Evolutionary conservation across 2,888 invertebrate species (phyloP).

Genomic region (Sinhomidia bicolor): DNA sequence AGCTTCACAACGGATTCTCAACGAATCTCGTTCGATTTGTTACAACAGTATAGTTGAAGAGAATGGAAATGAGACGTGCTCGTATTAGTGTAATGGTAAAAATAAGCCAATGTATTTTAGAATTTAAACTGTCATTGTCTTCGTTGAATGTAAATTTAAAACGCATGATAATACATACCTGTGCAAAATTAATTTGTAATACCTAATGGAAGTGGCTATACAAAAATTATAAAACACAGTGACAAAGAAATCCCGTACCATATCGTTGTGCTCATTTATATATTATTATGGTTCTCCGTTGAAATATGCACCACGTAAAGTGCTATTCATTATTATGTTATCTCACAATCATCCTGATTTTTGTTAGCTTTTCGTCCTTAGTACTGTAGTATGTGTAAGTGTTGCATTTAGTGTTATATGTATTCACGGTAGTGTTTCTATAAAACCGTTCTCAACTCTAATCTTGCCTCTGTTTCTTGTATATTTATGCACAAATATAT

Average conservation of each 20-base stretch:
- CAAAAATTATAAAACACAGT: not conserved
- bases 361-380: not conserved
- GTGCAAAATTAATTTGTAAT: constrained; percentile 2
- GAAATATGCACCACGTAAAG: not conserved
- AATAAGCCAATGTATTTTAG: not conserved
- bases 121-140: constrained; percentile 6
- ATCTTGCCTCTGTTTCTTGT: constrained; percentile 50
- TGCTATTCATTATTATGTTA: not conserved
- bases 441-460: constrained; percentile 55
- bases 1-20: not conserved
- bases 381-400: not conserved
- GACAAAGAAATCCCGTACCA: constrained; percentile 2
- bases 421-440: not conserved
- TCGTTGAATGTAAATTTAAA: not conserved
- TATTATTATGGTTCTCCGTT: constrained; percentile 1
- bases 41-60: not conserved
- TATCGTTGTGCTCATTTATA: constrained; percentile 36
- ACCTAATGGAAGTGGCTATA: not conserved
- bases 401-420: not conserved
- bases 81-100: not conserved
- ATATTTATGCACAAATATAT: constrained; percentile 38
- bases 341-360: not conserved
- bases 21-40: not conserved
- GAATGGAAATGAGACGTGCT: not conserved
- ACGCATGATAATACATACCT: not conserved